Evolutionary conservation across 2,797 vertebrate species (phyloP).

Genomic region (Catamblyrhynchus diadema): DNA sequence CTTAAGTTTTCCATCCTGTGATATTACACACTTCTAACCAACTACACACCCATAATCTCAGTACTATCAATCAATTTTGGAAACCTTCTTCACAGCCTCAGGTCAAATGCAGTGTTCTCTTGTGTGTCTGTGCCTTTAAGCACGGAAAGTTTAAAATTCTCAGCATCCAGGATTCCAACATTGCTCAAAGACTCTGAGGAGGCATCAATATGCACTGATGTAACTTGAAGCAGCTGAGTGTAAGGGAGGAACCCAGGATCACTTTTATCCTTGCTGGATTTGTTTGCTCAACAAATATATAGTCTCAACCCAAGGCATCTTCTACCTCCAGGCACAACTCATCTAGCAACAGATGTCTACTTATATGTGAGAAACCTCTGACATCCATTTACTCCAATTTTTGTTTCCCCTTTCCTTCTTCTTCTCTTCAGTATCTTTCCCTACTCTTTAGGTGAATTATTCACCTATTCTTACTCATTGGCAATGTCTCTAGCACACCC

Average conservation of each 20-base stretch:
- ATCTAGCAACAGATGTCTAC: background rate
- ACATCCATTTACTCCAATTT: background rate
- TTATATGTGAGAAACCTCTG: background rate
- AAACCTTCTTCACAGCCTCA: no score
- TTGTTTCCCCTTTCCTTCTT: background rate
- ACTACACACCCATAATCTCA: no score
- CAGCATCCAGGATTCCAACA: background rate
- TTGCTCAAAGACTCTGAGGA: background rate
- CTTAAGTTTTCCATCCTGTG: no score
- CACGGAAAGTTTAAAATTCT: no score
- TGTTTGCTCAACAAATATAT: background rate
- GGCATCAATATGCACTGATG: background rate
- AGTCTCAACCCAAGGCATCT: background rate
- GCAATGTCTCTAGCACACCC: background rate
- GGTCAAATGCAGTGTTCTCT: no score
- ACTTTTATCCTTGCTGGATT: background rate
- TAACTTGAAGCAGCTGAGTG: background rate
- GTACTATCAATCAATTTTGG: no score
- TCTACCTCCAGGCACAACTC: background rate
- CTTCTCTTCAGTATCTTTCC: background rate
- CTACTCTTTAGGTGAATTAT: background rate
- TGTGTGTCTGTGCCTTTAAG: no score
- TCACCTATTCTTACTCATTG: background rate
- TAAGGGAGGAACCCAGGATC: background rate
- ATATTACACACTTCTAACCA: no score